Base-by-base conservation (phyloP, 2,888 invertebrate genomes). In the Drosophila pseudotakahashii region DNA sequence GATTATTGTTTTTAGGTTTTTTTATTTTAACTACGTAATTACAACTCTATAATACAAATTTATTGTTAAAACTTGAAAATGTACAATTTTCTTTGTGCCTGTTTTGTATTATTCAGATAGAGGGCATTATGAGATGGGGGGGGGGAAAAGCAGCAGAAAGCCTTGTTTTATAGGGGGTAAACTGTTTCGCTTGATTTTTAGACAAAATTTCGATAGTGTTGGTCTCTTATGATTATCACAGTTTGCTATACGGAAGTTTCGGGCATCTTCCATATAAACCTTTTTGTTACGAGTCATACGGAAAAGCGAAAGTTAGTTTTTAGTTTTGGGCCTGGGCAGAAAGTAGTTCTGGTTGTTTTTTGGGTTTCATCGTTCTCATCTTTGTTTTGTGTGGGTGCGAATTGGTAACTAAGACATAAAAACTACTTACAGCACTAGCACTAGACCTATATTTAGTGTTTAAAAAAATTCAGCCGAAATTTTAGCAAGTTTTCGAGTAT, bases 1-100 rank as follows among this genome's bases (percentile, higher is more conserved):
- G n/a, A n/a, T n/a, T n/a, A 3, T n/a, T 10, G 23, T 52, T 71
- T 74, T 81, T 72, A 37, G 19, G 44, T 14, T 36, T 30, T 77
- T 48, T 73, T 55, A 81, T 76, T 82, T 86, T 82, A 78, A 73
- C 89, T 83, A 79, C 71, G 52, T 83, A 77, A 80, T 80, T 78
- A 89, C 78, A 89, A 81, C 78, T 73, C 77, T 89, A 89, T 89
- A 89, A 89, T 89, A 89, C 89, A 89, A 85, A 75, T 77, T 77
- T 68, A 78, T 64, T 71, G 62, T 76, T 75, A 71, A 75, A 84
- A 76, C 73, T 73, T 75, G 76, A 72, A 75, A 72, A 81, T 78
- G 60, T 75, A 81, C 77, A 86, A 82, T 78, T 86, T 79, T 79
- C 52, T 58, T 61, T 58, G 62, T 53, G 44, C 61, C 51, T 59